Evolutionary conservation across 1,140 invertebrate species (phyloP), one percentile per base, ranked within the genome.

Genomic region (Hylyphantes graminicola): DNA sequence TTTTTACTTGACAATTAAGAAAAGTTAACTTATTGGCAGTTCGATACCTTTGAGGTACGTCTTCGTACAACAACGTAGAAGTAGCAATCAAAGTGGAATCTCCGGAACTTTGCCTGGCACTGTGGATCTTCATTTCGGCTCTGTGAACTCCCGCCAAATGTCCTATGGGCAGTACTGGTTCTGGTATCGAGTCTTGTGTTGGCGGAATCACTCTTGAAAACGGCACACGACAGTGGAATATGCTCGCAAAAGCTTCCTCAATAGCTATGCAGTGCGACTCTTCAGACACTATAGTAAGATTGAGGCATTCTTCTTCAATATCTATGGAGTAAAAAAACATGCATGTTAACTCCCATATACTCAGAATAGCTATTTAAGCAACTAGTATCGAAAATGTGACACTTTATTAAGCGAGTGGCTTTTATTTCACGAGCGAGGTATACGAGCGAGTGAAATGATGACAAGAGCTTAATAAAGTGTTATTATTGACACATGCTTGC

Each of bases 1-100:
- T 35, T n/a, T 35, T 5, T 5, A 35, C 1, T 35, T 35, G 5
- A 35, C 35, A 35, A 35, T 35, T 35, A 35, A 35, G 35, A 35
- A 35, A 35, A 35, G 35, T 35, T 35, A 35, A 35, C 35, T 35
- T 35, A 35, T 35, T 5, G 5, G 35, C 19, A 65, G 7, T 70
- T 59, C 11, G 12, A 59, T 70, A 70, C 68, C 68, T 53, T 51
- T 70, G 68, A 17, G 50, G 54, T 17, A 70, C 68, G 17, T 48
- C 0, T 70, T 70, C 15, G 50, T 53, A 3, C n/a, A 70, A 53
- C 2, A 54, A 5, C 9, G 19, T 12, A 17, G 50, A 53, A 54
- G 68, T 53, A 13, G 68, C 51, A n/a, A 70, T 17, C 54, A 17
- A 3, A 15, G 54, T 51, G 7, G 48, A 15, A 70, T 53, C 12